These are phyloP conservation scores for Nasalis larvatus DNA, from an alignment of 2,113 vertebrate genomes.

Conservation along the genomic window DNA sequence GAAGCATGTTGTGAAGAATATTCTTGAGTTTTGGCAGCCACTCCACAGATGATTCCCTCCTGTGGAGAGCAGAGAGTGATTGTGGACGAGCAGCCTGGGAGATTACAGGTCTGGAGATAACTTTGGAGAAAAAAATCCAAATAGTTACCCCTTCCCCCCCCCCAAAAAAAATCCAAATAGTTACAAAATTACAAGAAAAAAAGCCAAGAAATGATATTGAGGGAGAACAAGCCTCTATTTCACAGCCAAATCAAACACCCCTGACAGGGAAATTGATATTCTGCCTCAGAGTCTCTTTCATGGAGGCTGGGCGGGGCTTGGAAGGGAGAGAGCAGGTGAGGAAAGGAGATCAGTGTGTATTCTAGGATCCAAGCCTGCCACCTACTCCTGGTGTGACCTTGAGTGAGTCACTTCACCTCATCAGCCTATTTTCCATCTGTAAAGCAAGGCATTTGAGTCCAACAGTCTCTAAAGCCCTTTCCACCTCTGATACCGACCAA, in stretches of 20 bases:
- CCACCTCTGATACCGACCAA: neutral
- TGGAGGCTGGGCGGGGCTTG: neutral
- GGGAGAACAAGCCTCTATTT: constrained; percentile 48
- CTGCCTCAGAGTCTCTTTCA: neutral
- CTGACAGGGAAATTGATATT: constrained; percentile 57
- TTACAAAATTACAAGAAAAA: constrained; percentile 56
- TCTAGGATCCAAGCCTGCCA: neutral
- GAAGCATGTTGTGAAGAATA: neutral
- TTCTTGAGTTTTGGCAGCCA: constrained; percentile 45
- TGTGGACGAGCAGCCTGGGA: constrained; percentile 46
- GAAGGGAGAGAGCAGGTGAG: neutral
- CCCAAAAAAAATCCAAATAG: neutral
- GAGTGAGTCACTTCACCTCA: neutral
- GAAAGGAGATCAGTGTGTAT: neutral
- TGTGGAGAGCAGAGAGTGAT: constrained; percentile 42
- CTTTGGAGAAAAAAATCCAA: constrained; percentile 12
- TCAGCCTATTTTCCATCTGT: neutral
- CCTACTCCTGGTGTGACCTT: neutral
- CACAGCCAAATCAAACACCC: constrained; percentile 31
- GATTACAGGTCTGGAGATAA: constrained; percentile 58
- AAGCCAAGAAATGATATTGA: constrained; percentile 44
- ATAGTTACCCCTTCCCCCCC: neutral
- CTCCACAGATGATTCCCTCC: constrained; percentile 28
- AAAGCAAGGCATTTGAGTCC: neutral
- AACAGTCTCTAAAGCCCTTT: neutral